phyloP scores from a whole-genome alignment of 1,140 invertebrate genomes.

The Drosophila funebris region DNA sequence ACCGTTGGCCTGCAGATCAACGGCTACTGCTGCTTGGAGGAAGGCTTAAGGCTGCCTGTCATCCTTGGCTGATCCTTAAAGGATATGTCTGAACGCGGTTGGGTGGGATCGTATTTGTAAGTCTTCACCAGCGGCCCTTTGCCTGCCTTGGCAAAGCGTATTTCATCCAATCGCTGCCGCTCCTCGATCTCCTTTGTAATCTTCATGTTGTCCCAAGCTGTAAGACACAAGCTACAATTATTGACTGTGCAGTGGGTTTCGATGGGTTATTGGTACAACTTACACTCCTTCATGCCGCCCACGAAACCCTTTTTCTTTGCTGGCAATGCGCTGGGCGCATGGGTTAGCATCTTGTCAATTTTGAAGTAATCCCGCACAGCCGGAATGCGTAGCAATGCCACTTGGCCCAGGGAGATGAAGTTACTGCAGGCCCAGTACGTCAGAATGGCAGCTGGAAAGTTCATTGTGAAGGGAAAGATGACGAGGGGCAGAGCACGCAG shows the following conservation, averaged over 20 bases:
- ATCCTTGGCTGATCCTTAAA: constrained; percentile 83
- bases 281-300: constrained; percentile 92
- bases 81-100: constrained; percentile 66
- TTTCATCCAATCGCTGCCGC: constrained; percentile 89
- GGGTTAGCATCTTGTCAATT: constrained; percentile 88
- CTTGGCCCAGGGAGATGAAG: constrained; percentile 93
- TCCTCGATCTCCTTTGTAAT: constrained; percentile 91
- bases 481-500: constrained; percentile 91
- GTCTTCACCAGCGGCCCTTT: constrained; percentile 93
- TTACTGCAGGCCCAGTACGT: constrained; percentile 97
- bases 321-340: constrained; percentile 86
- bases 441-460: constrained; percentile 95
- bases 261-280: constrained; percentile 79
- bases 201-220: constrained; percentile 93
- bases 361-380: constrained; percentile 90
- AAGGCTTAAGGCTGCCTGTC: constrained; percentile 47
- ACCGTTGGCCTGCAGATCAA: neutral
- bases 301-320: constrained; percentile 91
- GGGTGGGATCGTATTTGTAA: constrained; percentile 93
- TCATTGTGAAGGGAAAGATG: constrained; percentile 93
- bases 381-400: constrained; percentile 89
- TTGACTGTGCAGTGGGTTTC: neutral
- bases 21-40: constrained; percentile 18
- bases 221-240: neutral
- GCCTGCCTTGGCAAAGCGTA: constrained; percentile 92